Evolutionary conservation across 2,888 invertebrate species (phyloP).

Genomic region (Lydus trimaculatus): DNA sequence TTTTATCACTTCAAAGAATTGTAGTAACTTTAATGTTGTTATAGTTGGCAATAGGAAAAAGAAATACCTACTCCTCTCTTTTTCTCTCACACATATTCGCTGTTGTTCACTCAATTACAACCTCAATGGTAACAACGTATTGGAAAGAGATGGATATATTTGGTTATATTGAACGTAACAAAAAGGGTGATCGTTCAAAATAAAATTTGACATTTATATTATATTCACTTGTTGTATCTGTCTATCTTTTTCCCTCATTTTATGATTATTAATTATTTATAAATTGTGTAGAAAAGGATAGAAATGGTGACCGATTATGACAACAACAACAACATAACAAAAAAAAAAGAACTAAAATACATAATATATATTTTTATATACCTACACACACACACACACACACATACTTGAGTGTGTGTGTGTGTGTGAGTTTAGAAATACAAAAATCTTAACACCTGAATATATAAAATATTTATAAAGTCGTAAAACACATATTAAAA

Average conservation of each 20-base stretch:
- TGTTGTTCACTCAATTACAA: no score
- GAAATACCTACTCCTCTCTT: neutral
- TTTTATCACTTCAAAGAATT: slow-evolving; percentile 34
- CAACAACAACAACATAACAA: neutral
- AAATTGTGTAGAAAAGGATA: slow-evolving; percentile 32
- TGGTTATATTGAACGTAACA: neutral
- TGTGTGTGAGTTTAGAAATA: slow-evolving; percentile 34
- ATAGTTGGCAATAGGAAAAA: neutral
- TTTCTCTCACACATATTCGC: no score
- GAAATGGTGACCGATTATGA: slow-evolving; percentile 48
- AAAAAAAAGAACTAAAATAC: slow-evolving; percentile 20
- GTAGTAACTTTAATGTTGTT: slow-evolving; percentile 18
- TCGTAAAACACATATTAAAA: slow-evolving; percentile 63
- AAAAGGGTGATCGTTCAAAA: slow-evolving; percentile 33
- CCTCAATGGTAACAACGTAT: neutral
- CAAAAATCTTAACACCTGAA: slow-evolving; percentile 62
- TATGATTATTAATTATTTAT: neutral
- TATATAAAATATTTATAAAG: slow-evolving; percentile 62
- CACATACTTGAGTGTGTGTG: no score
- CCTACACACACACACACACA: no score
- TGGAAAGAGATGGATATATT: neutral
- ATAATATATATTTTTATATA: no score
- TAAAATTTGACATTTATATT: slow-evolving; percentile 56
- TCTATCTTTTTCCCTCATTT: slow-evolving; percentile 3
- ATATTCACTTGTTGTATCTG: slow-evolving; percentile 30